Evolutionary conservation across 2,797 vertebrate genomes (phyloP), one percentile per base, ranked within the genome.

Genomic region (Tolypeutes matacus): DNA sequence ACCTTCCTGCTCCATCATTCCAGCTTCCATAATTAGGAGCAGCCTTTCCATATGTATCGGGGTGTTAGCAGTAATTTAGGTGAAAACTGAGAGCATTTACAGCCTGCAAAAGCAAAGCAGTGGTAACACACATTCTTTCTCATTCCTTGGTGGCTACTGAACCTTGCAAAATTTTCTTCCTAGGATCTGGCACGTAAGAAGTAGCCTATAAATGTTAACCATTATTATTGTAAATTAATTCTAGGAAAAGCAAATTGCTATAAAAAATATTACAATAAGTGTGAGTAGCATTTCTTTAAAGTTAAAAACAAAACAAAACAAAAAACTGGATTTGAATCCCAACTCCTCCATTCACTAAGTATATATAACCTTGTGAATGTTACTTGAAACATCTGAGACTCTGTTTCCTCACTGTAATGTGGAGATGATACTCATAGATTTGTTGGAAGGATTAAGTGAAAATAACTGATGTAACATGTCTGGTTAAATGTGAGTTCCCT

Each of bases 201-300:
- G 62, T 14, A 89, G 89, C 7, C 65, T 80, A 14, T 34, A 49
- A 9, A 15, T 67, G 62, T 51, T 51, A 49, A 80, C n/a, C 8
- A 46, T 65, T 53, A 56, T 36, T 78, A 75, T 60, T 12, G 69
- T 81, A 82, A 89, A 67, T 70, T 25, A 86, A 76, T 76, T 75
- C 92, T 49, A 51, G 93, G 83, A 31, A 95, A 90, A 96, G 29
- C 42, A 72, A 83, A 75, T 12, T 62, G 17, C 86, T 39, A 34
- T 23, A 20, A 73, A 86, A 27, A 60, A 91, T 36, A 51, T 34
- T 88, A 36, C 91, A 91, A 86, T 17, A 14, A 56, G 65, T 49
- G 11, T 62, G 27, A 81, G 67, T 21, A 20, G 76, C 21, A 39
- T 46, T 46, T 46, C 31, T 83, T 36, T 65, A 29, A 88, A 85